Base-by-base conservation (phyloP, 1,140 invertebrate genomes). In the Aphis gossypii region DNA sequence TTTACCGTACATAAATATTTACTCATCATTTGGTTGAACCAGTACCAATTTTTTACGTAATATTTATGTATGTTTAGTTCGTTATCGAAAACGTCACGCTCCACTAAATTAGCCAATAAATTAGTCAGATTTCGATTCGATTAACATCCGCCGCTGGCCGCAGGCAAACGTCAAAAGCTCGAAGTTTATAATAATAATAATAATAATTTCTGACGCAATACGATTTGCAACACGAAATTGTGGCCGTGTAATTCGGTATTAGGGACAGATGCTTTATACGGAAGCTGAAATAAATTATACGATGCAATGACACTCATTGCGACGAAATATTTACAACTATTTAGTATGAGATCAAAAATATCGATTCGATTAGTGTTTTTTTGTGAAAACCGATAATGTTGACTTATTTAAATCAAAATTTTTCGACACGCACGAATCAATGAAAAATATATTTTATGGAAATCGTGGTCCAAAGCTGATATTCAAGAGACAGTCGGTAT, bases 51-150 rank as follows among this genome's bases (percentile, higher is more conserved):
- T 76, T 76, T 76, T 18, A n/a, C 14, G 30, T 46, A n/a, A 76
- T n/a, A 76, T 76, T 87, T 48, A 46, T 46, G 44, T 87, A 46
- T 46, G 44, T n/a, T 4, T 87, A 25, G 44, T 87, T 87, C 30
- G 44, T 87, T 87, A 87, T 46, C 84, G 84, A 30, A 87, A 30
- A 30, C 30, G 84, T 46, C 84, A 87, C 84, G 84, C 44, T 44
- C 84, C 44, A 25, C 11, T 5, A 8, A 87, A 86, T 86, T 46
- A 86, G 9, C 41, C 23, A 23, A 86, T 86, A 87, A 87, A 87
- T 87, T 87, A 87, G 84, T 87, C 84, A 48, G 44, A 87, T 87
- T 87, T 87, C 44, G 44, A 87, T 87, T 87, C 86, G 86, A 87
- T 48, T 48, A 87, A 51, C 86, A 48, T 87, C 86, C 86, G 7